Evolutionary conservation across 2,888 invertebrate species (phyloP), one percentile per base, ranked within the genome.

Genomic region (Zaprionus obscuricornis): DNA sequence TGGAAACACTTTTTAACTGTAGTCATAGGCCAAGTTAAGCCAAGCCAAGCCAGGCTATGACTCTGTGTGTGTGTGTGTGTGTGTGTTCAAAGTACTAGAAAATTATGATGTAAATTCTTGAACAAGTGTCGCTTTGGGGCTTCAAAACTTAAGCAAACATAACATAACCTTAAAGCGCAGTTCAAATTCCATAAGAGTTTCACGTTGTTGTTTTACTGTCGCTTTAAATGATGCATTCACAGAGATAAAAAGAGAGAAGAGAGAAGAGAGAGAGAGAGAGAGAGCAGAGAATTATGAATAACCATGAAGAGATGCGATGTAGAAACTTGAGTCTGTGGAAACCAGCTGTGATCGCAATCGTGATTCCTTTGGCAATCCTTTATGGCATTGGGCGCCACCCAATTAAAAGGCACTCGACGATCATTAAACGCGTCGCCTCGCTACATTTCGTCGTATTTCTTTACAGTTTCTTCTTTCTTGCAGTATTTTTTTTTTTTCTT

Each of bases 321-420:
- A 60, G 66, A 50, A 57, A 22, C 37, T 8, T 8, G 26, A 31
- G 36, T 13, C 24, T n/a, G n/a, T n/a, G n/a, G 29, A 11, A 7
- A 26, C 26, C 22, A 27, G 11, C 20, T 14, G 17, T 45, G 29
- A 36, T 36, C 34, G 40, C 34, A 56, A 46, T 39, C 29, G 52
- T 40, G 42, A 29, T 42, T 34, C 33, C 36, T 17, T 5, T 1
- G 36, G 11, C 24, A n/a, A 22, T 17, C 11, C 56, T 75, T 75
- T 74, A 76, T 65, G 59, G 66, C 66, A 57, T 46, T 66, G 75
- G 68, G 71, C 76, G 82, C 85, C 83, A 82, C 72, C 83, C 85
- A 85, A 83, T 83, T 82, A 83, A 83, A 83, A 74, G 58, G 56
- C 83, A 79, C 83, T 85, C 74, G 73, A 63, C 34, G 70, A 63